Percentiles rank a stretch among this genome's conserved stretches.
Conservation (phyloP, 2,113 vertebrate genomes). For the Neogobius melanostomus region DNA sequence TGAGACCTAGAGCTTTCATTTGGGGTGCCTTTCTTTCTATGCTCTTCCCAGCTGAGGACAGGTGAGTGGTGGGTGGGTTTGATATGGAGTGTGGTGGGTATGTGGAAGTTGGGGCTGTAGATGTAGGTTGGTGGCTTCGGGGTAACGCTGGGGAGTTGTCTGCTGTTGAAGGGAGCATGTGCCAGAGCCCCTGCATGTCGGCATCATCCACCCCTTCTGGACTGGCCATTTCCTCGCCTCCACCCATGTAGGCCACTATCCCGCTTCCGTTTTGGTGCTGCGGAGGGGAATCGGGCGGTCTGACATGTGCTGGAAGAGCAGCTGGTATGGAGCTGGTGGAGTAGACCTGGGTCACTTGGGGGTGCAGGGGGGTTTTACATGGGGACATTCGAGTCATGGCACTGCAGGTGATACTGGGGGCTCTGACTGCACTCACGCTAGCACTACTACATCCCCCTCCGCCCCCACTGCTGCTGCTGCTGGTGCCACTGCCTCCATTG, state of each 20-base stretch:
- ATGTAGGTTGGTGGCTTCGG: slow-evolving; percentile 60
- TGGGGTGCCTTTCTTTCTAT: slow-evolving; percentile 64
- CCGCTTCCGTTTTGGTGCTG: slow-evolving; percentile 82
- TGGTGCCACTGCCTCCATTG: slow-evolving; percentile 87
- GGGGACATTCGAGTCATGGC: slow-evolving; percentile 51
- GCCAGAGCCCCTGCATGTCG: slow-evolving; percentile 94
- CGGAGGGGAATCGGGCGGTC: slow-evolving; percentile 56
- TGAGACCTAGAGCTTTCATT: slow-evolving; percentile 72
- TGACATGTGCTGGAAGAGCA: slow-evolving; percentile 56
- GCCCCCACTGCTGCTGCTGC: slow-evolving; percentile 86
- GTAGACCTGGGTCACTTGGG: slow-evolving; percentile 55
- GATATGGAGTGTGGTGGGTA: slow-evolving; percentile 55
- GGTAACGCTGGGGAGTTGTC: slow-evolving; percentile 74
- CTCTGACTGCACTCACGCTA: slow-evolving; percentile 50
- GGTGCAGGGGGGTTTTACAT: slow-evolving; percentile 54
- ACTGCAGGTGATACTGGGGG: slow-evolving; percentile 23
- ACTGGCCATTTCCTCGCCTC: slow-evolving; percentile 98
- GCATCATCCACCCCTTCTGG: slow-evolving; percentile 92
- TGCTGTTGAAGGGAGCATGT: slow-evolving; percentile 87
- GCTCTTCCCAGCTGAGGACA: slow-evolving; percentile 41
- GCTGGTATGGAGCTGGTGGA: slow-evolving; percentile 42
- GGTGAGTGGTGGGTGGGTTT: slow-evolving; percentile 37
- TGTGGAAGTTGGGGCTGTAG: slow-evolving; percentile 72
- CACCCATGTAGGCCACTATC: slow-evolving; percentile 93
- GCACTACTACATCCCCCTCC: slow-evolving; percentile 44